Percentiles rank a stretch among this genome's conserved stretches.
Conservation (phyloP, 2,888 invertebrate species). For the Tetranychus truncatus region DNA sequence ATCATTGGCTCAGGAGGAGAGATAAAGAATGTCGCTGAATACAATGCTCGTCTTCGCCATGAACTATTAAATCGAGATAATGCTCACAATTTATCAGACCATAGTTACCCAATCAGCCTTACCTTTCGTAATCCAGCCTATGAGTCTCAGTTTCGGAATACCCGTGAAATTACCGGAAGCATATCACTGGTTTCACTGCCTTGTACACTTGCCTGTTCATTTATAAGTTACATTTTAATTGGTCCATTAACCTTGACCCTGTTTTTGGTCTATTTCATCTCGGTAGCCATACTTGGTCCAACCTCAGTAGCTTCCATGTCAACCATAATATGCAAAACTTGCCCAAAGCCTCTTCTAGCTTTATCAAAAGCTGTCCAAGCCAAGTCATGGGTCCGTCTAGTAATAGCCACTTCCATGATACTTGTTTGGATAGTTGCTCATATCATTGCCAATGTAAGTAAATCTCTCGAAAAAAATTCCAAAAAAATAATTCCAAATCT, state of each 20-base stretch:
- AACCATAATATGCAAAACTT: conserved; percentile 30
- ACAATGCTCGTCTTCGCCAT: conserved; percentile 56
- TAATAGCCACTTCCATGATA: conserved; percentile 21
- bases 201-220: conserved; percentile 30
- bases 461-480: neutral
- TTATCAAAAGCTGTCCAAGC: conserved; percentile 23
- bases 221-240: conserved; percentile 29
- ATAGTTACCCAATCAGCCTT: conserved; percentile 46
- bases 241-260: conserved; percentile 29
- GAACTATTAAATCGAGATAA: conserved; percentile 68
- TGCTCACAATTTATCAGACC: conserved; percentile 49
- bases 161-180: conserved; percentile 31
- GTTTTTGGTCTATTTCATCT: conserved; percentile 32
- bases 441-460: conserved; percentile 22
- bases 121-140: conserved; percentile 47
- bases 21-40: conserved; percentile 41
- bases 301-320: conserved; percentile 34
- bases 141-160: conserved; percentile 45
- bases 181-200: conserved; percentile 31
- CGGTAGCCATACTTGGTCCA: conserved; percentile 32
- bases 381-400: conserved; percentile 23
- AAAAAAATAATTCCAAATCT: neutral
- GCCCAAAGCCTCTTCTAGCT: conserved; percentile 22
- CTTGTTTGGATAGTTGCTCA: conserved; percentile 22
- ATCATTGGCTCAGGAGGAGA: conserved; percentile 13